A percentile compares a stretch with the other conserved stretches of the same genome.
Conservation (phyloP, 2,888 invertebrate species). For the Orthonevra nobilis region DNA sequence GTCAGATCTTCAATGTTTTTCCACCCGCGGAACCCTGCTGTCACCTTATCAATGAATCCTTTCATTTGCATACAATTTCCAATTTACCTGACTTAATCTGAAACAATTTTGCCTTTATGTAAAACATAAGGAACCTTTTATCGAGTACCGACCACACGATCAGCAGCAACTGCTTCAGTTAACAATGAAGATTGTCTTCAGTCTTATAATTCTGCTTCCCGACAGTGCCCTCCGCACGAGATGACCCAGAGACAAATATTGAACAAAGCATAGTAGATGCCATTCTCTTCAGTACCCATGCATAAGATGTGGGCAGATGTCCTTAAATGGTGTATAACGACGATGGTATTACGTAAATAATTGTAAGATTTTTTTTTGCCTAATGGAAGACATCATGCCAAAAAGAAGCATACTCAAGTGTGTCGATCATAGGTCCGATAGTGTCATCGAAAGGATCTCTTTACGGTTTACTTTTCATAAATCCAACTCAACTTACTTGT, state of each 20-base stretch:
- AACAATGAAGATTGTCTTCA: neutral
- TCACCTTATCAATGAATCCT: too few species aligned
- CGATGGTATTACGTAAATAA: conserved; percentile 41
- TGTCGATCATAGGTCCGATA: conserved; percentile 47
- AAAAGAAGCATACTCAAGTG: conserved; percentile 26
- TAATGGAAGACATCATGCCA: conserved; percentile 13
- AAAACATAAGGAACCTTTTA: too few species aligned
- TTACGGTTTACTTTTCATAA: conserved; percentile 3
- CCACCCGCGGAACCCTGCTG: too few species aligned
- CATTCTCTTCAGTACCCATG: conserved; percentile 7
- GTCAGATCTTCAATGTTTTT: too few species aligned
- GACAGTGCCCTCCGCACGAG: conserved; percentile 28
- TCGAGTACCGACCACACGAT: neutral
- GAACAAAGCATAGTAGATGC: conserved; percentile 26
- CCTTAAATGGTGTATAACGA: conserved; percentile 37
- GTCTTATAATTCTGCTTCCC: too few species aligned
- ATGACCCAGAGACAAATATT: conserved; percentile 22
- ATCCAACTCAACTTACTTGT: too few species aligned
- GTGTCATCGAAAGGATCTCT: conserved; percentile 37
- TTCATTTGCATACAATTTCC: conserved; percentile 17
- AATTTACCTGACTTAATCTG: too few species aligned
- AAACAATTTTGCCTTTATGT: too few species aligned
- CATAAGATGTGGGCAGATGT: conserved; percentile 50
- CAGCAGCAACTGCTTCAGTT: conserved; percentile 4
- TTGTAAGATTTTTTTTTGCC: conserved; percentile 34